Evolutionary conservation across 1,140 invertebrate species (phyloP), one percentile per base, ranked within the genome.

Genomic region (Frieseomelitta varia): DNA sequence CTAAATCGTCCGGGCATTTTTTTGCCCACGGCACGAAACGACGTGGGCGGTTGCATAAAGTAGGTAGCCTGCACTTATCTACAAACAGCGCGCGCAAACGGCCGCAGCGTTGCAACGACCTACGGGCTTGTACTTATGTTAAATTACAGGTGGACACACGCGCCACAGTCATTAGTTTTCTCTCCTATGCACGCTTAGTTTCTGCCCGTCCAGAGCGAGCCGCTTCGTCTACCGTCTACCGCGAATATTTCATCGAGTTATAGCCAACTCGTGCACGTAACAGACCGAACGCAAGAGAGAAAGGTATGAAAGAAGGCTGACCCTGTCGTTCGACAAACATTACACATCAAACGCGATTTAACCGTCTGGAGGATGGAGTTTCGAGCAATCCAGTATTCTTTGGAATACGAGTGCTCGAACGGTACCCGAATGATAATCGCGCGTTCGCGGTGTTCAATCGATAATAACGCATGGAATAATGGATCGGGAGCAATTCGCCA

Each of bases 131-230:
- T 88, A 88, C 63, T 88, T 88, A 79, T n/a, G 87, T 88, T 88
- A 88, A 88, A 88, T 88, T 88, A 88, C 83, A 80, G 87, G 82
- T 81, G 80, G 87, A 68, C 86, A 88, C 86, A 85, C 83, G 86
- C 84, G 74, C 79, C 56, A 67, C 68, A 53, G 69, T 53, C 83
- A 85, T 88, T 88, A 88, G 74, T 88, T 88, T 78, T 81, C 86
- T 84, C 85, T 83, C 61, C 73, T 78, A 76, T 76, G 74, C 80
- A 79, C 73, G 82, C 67, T 78, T 24, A 15, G n/a, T 21, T 19
- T 34, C 27, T n/a, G 19, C 27, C 53, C 6, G 15, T 27, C 19
- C 0, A 6, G 8, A 47, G 34, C 68, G 24, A 39, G 14, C 15
- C 4, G 24, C 27, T 34, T 47, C 34, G 51, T 30, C n/a, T 30